Evolutionary conservation across 1,140 invertebrate species (phyloP).

Genomic region (Ericerus pela): DNA sequence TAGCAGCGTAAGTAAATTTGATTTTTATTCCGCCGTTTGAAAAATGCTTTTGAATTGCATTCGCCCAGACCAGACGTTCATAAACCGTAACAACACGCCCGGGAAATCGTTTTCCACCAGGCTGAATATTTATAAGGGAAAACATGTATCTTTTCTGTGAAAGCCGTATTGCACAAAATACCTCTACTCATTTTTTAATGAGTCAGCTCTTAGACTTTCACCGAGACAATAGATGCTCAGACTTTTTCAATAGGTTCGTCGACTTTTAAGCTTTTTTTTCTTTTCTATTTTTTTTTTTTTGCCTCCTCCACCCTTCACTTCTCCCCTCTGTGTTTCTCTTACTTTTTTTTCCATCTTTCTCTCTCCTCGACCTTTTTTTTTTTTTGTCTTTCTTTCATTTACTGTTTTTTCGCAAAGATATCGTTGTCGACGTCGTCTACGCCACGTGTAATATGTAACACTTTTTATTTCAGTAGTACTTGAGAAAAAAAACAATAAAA

Average conservation of each 20-base stretch:
- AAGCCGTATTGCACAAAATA: neutral
- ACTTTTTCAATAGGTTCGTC: conserved; percentile 12
- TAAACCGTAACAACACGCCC: conserved; percentile 8
- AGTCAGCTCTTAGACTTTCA: conserved; percentile 11
- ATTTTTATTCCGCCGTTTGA: too few relatives aligned
- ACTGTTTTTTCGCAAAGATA: too few relatives aligned
- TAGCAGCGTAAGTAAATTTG: too few relatives aligned
- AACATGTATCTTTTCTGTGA: conserved; percentile 7
- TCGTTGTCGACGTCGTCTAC: neutral
- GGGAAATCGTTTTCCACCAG: conserved; percentile 8
- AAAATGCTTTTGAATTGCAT: too few relatives aligned
- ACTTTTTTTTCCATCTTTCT: too few relatives aligned
- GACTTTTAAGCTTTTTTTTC: conserved; percentile 4
- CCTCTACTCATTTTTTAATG: conserved; percentile 10
- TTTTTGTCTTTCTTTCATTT: neutral
- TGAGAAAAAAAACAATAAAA: conserved; percentile 1
- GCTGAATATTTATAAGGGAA: conserved; percentile 12
- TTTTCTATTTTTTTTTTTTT: neutral
- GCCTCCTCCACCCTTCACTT: neutral
- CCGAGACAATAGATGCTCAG: conserved; percentile 11
- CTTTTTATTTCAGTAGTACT: conserved; percentile 10
- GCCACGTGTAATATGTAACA: conserved; percentile 8
- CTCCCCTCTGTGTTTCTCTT: neutral
- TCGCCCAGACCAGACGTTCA: too few relatives aligned
- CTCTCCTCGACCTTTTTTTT: neutral